phyloP scores from a whole-genome alignment of 2,888 invertebrate genomes.

The Tinea semifulvella region DNA sequence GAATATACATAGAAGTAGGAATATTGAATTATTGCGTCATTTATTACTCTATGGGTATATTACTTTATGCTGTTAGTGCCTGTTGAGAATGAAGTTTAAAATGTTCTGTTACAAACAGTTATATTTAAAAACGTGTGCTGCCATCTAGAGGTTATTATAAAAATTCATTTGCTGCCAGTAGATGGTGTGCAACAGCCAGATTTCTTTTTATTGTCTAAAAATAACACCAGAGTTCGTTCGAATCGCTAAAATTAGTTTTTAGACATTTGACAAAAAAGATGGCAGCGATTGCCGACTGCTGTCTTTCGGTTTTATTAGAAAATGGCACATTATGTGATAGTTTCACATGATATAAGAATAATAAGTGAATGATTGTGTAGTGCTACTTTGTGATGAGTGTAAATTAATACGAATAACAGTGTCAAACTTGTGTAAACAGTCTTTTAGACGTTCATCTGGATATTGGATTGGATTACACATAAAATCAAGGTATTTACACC shows the following conservation, averaged over 20 bases:
- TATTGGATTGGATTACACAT: constrained; percentile 67
- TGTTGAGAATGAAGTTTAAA: too few species aligned
- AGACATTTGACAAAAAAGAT: constrained; percentile 68
- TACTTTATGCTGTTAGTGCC: too few species aligned
- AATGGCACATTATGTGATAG: constrained; percentile 65
- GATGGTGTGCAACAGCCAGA: constrained; percentile 38
- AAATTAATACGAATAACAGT: constrained; percentile 57
- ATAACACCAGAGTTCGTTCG: constrained; percentile 66
- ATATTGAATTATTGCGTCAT: too few species aligned
- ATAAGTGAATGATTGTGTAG: constrained; percentile 61
- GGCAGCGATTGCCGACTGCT: constrained; percentile 63
- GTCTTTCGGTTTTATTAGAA: constrained; percentile 60
- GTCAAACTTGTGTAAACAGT: constrained; percentile 54
- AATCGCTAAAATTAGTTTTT: constrained; percentile 64
- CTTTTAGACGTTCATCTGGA: constrained; percentile 57
- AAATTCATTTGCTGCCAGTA: constrained; percentile 17
- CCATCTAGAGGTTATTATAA: not conserved
- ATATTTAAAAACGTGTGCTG: not conserved
- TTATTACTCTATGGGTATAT: too few species aligned
- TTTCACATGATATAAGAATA: constrained; percentile 56
- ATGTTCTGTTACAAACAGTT: too few species aligned
- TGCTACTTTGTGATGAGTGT: constrained; percentile 60
- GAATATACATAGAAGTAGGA: too few species aligned
- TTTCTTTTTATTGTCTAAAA: constrained; percentile 54
- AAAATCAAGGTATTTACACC: constrained; percentile 60